Conservation (phyloP, 2,797 vertebrate genomes). For the Hoplostethus mediterraneus region DNA sequence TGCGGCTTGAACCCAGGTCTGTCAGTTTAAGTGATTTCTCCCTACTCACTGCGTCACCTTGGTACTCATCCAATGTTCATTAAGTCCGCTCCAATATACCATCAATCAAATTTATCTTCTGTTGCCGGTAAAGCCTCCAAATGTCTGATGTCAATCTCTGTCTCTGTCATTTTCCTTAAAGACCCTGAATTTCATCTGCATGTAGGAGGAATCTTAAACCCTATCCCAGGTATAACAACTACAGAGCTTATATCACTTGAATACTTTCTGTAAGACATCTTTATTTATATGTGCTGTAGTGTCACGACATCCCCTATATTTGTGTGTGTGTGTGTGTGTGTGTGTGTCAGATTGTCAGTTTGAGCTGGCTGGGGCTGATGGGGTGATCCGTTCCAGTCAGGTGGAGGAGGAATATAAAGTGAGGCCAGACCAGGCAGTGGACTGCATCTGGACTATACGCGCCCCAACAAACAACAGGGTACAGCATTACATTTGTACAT, state of each 20-base stretch:
- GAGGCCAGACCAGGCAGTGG: slow-evolving; percentile 92
- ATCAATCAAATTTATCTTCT: neutral
- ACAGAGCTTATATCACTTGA: neutral
- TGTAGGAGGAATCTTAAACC: slow-evolving; percentile 95
- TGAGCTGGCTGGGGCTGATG: slow-evolving; percentile 92
- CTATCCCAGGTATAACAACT: slow-evolving; percentile 91
- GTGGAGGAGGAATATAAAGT: slow-evolving; percentile 94
- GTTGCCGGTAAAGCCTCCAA: neutral
- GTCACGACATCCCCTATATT: too few species aligned
- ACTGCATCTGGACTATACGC: slow-evolving; percentile 97
- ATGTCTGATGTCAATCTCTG: slow-evolving; percentile 23
- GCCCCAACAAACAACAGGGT: slow-evolving; percentile 94
- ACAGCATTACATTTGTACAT: slow-evolving; percentile 1
- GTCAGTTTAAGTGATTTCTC: too few species aligned
- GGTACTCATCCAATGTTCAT: neutral
- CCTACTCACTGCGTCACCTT: neutral
- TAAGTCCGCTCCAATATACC: neutral
- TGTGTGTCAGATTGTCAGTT: slow-evolving; percentile 92
- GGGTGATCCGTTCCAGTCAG: slow-evolving; percentile 94
- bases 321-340: slow-evolving; percentile 16
- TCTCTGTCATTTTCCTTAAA: slow-evolving; percentile 73
- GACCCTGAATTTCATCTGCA: slow-evolving; percentile 96
- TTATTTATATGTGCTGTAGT: slow-evolving; percentile 1
- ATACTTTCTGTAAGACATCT: neutral
- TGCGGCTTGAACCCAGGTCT: too few species aligned